Conservation (phyloP, 1,140 invertebrate genomes). For the Helicoverpa armigera region DNA sequence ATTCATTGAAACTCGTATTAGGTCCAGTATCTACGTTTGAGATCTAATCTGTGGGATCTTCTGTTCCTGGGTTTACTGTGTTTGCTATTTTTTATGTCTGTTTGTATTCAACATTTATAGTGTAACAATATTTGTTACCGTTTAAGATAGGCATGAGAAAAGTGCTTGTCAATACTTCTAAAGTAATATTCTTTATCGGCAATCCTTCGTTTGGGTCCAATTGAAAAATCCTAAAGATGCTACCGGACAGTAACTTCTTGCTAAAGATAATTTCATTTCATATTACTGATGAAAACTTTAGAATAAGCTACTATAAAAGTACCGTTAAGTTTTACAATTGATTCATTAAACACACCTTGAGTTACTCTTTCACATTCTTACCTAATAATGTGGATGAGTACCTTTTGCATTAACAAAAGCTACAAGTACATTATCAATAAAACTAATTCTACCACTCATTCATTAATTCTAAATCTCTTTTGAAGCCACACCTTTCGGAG, state of each 20-base stretch:
- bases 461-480: slow-evolving; percentile 46
- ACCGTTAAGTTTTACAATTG: not conserved
- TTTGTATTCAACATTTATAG: not conserved
- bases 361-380: not conserved
- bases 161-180: too few relatives aligned
- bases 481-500: slow-evolving; percentile 37
- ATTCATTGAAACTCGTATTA: slow-evolving; percentile 42
- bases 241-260: not conserved
- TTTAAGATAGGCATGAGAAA: too few relatives aligned
- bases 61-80: not conserved
- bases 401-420: not conserved
- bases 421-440: slow-evolving; percentile 8
- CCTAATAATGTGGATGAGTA: too few relatives aligned
- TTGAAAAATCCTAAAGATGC: too few relatives aligned
- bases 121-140: too few relatives aligned
- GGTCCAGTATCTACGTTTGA: slow-evolving; percentile 24
- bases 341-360: not conserved
- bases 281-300: too few relatives aligned
- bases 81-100: not conserved
- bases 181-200: too few relatives aligned
- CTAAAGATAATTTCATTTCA: too few relatives aligned
- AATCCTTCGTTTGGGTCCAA: too few relatives aligned
- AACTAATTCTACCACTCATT: slow-evolving; percentile 33
- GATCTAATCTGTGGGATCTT: slow-evolving; percentile 22
- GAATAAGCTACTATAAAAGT: not conserved